Evolutionary conservation across 2,888 invertebrate species (phyloP).

Genomic region (Callyntrura guangdongensis): DNA sequence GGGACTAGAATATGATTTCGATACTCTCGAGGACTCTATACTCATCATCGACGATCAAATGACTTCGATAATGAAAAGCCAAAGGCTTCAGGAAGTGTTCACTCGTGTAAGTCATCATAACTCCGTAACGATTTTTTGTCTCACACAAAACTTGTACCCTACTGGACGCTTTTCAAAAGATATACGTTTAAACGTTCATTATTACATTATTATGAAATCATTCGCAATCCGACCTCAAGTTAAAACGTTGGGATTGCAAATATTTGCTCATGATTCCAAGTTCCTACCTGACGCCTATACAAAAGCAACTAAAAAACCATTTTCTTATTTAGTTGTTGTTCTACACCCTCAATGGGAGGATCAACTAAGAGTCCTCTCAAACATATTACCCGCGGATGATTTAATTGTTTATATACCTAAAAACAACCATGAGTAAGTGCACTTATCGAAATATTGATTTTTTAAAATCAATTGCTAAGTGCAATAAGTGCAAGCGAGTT

Average conservation of each 20-base stretch:
- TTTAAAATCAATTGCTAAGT: slow-evolving; percentile 12
- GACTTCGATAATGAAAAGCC: background rate
- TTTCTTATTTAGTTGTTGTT: slow-evolving; percentile 61
- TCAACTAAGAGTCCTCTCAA: slow-evolving; percentile 45
- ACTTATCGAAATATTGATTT: slow-evolving; percentile 50
- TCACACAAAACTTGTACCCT: slow-evolving; percentile 64
- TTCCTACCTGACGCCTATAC: slow-evolving; percentile 61
- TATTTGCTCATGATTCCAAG: slow-evolving; percentile 19
- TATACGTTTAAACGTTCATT: slow-evolving; percentile 68
- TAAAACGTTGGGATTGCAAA: slow-evolving; percentile 13
- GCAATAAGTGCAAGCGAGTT: background rate
- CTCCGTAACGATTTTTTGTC: slow-evolving; percentile 13
- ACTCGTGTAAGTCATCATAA: slow-evolving; percentile 64
- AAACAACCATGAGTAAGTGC: slow-evolving; percentile 58
- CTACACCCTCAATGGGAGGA: slow-evolving; percentile 69
- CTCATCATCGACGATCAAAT: slow-evolving; percentile 72
- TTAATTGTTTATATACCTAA: slow-evolving; percentile 32
- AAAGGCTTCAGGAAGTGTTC: slow-evolving; percentile 53
- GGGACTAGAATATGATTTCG: background rate
- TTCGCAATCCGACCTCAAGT: slow-evolving; percentile 57
- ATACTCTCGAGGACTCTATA: background rate
- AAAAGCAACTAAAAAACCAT: slow-evolving; percentile 60
- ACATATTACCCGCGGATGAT: slow-evolving; percentile 46
- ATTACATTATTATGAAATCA: slow-evolving; percentile 62
- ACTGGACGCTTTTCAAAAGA: slow-evolving; percentile 58